A percentile compares a stretch with the other conserved stretches of the same genome.
phyloP scores from a whole-genome alignment of 1,140 invertebrate species.

The Tetragonula clypearis region DNA sequence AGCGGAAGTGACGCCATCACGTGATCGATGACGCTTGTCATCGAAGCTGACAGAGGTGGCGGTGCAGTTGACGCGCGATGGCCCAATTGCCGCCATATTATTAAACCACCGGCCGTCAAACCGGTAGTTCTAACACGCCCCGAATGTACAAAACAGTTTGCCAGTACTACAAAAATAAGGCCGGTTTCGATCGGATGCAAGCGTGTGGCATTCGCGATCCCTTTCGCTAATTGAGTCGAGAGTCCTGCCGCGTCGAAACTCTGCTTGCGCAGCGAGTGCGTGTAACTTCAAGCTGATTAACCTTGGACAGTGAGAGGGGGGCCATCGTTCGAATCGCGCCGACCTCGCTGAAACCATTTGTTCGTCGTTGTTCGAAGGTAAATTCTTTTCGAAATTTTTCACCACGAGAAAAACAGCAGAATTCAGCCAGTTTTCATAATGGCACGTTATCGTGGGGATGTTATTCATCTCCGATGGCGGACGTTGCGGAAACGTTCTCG shows the following conservation, averaged over 20 bases:
- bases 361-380: background rate
- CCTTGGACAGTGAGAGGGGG: too few relatives aligned
- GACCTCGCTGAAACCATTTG: background rate
- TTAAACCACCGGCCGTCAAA: slow-evolving; percentile 54
- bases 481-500: too few relatives aligned
- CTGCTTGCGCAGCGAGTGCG: background rate
- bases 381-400: background rate
- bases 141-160: slow-evolving; percentile 63
- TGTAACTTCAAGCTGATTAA: background rate
- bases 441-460: too few relatives aligned
- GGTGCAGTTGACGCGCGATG: slow-evolving; percentile 50
- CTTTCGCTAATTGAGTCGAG: slow-evolving; percentile 56
- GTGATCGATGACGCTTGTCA: slow-evolving; percentile 60
- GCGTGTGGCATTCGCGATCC: slow-evolving; percentile 44
- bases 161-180: slow-evolving; percentile 59
- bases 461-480: too few relatives aligned
- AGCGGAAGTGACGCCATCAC: background rate
- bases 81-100: slow-evolving; percentile 59
- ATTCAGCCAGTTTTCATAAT: too few relatives aligned
- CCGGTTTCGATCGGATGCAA: slow-evolving; percentile 45
- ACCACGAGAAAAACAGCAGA: too few relatives aligned
- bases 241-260: background rate
- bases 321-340: too few relatives aligned
- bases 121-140: slow-evolving; percentile 44
- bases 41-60: slow-evolving; percentile 55